These are phyloP conservation scores for Lytechinus pictus DNA, from an alignment of 35 echinoderm and acorn worm species.

Conservation along the genomic window DNA sequence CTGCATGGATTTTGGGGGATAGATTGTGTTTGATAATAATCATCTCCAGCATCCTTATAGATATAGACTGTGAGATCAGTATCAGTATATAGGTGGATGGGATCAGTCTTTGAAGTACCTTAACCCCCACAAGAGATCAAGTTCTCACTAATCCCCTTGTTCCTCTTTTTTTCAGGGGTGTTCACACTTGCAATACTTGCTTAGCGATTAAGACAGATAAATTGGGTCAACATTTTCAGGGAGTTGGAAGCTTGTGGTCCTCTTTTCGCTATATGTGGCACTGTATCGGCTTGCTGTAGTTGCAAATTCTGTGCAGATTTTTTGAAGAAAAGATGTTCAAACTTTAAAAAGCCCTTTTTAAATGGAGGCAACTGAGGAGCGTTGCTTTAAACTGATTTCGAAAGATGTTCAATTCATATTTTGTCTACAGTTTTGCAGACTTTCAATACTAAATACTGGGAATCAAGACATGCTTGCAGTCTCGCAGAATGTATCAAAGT, in stretches of 20 bases:
- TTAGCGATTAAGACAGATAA: not conserved
- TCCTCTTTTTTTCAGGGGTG: not conserved
- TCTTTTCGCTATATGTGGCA: not conserved
- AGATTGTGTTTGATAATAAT: conserved; percentile 47
- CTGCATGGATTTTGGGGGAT: conserved; percentile 15
- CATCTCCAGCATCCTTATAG: conserved; percentile 29
- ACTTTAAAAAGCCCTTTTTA: too few species aligned
- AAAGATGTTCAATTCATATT: too few species aligned
- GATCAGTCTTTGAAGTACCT: conserved; percentile 39
- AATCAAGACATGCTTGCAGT: too few species aligned
- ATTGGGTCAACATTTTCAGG: not conserved
- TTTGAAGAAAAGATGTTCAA: too few species aligned
- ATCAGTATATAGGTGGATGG: conserved; percentile 56
- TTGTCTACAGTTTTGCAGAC: not conserved
- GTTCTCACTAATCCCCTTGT: conserved; percentile 3
- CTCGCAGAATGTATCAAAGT: too few species aligned
- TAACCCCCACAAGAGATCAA: conserved; percentile 49
- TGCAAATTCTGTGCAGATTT: too few species aligned
- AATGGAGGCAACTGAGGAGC: too few species aligned
- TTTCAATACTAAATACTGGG: too few species aligned
- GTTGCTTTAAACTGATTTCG: too few species aligned
- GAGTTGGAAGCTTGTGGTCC: not conserved
- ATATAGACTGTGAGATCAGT: conserved; percentile 26
- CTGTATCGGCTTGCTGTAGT: too few species aligned
- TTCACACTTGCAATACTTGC: not conserved